These are phyloP conservation scores for Mythimna lalbum DNA, from an alignment of 2,888 invertebrate species.

Conservation along the genomic window DNA sequence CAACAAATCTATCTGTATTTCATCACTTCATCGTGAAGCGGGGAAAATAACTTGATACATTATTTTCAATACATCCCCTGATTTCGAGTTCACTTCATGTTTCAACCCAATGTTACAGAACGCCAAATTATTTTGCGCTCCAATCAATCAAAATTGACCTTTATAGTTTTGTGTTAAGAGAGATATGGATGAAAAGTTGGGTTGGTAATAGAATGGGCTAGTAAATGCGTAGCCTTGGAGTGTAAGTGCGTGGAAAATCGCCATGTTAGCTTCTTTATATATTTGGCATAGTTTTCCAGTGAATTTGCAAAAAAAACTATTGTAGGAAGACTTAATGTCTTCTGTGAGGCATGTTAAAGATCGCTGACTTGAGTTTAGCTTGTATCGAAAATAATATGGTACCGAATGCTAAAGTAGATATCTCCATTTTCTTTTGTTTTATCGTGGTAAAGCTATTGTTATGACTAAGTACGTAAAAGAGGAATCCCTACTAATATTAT, in stretches of 20 bases:
- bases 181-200: not conserved
- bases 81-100: slow-evolving; percentile 54
- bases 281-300: slow-evolving; percentile 52
- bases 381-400: not conserved
- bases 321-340: slow-evolving; percentile 12
- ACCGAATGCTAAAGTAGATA: not conserved
- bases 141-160: not conserved
- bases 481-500: no score
- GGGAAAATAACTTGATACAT: slow-evolving; percentile 50
- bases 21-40: slow-evolving; percentile 44
- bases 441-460: not conserved
- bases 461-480: not conserved
- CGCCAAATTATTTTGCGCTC: slow-evolving; percentile 14
- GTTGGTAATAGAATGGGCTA: slow-evolving; percentile 24
- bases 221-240: slow-evolving; percentile 57
- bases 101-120: slow-evolving; percentile 57
- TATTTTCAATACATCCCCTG: slow-evolving; percentile 55
- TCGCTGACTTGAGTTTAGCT: slow-evolving; percentile 16
- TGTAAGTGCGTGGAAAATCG: slow-evolving; percentile 62
- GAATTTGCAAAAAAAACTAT: slow-evolving; percentile 46
- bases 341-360: slow-evolving; percentile 5
- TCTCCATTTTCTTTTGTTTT: not conserved
- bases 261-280: slow-evolving; percentile 55
- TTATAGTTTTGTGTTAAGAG: not conserved
- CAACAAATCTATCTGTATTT: slow-evolving; percentile 42